Percentiles rank a stretch among this genome's conserved stretches.
These are phyloP conservation scores for Zaprionus davidi DNA, from an alignment of 1,140 invertebrate species.

Conservation along the genomic window DNA sequence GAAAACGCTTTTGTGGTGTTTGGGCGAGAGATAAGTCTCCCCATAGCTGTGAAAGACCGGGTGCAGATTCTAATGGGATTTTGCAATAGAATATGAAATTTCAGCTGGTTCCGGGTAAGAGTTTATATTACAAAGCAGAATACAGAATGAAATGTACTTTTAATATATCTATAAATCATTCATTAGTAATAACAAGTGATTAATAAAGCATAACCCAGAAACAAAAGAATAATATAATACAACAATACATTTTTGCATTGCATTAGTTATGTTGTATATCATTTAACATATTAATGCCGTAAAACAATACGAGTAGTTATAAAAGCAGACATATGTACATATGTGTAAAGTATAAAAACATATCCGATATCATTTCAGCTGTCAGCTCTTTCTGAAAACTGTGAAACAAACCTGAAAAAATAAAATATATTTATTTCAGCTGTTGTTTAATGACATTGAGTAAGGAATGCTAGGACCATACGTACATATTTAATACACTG, in stretches of 20 bases:
- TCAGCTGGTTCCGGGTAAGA: neutral
- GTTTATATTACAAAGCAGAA: neutral
- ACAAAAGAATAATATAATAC: neutral
- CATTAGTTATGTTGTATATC: neutral
- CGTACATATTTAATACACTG: too few relatives aligned
- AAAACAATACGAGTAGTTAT: neutral
- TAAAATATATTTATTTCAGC: neutral
- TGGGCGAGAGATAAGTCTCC: conserved; percentile 37
- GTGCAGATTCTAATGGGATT: conserved; percentile 11
- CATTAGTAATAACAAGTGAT: conserved; percentile 6
- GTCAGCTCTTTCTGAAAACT: neutral
- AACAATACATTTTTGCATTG: neutral
- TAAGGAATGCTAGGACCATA: too few relatives aligned
- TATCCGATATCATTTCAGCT: neutral
- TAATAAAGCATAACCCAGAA: neutral
- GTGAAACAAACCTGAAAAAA: neutral
- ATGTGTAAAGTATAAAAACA: neutral
- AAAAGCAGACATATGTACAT: neutral
- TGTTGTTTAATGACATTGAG: neutral
- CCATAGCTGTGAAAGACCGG: conserved; percentile 2
- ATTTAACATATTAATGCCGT: neutral
- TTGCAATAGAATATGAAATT: conserved; percentile 11
- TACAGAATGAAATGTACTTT: neutral
- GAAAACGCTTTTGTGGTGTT: conserved; percentile 39
- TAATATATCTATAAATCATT: neutral